These are phyloP conservation scores for Pteropus rufus DNA, from an alignment of 2,797 vertebrate species.

Conservation along the genomic window DNA sequence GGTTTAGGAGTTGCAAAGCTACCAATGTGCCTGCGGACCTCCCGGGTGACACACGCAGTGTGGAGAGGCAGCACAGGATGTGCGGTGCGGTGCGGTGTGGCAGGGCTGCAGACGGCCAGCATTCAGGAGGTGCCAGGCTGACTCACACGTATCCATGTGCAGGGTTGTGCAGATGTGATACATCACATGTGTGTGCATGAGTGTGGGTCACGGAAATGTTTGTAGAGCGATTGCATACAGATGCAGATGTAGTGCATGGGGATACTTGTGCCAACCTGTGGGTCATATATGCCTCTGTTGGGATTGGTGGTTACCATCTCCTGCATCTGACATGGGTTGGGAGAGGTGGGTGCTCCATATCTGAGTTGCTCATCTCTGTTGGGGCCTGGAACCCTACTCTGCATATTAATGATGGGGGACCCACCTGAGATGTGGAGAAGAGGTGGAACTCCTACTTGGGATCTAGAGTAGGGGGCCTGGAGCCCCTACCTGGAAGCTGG, in stretches of 20 bases:
- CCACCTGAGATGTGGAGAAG: conserved; percentile 44
- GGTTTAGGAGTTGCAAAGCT: conserved; percentile 68
- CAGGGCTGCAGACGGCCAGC: conserved; percentile 52
- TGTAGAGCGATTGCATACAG: background rate
- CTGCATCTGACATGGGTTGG: background rate
- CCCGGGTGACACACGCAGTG: conserved; percentile 29
- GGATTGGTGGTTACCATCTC: conserved; percentile 26
- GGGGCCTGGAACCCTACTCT: conserved; percentile 24
- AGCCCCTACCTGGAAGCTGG: background rate
- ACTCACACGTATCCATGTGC: conserved; percentile 66
- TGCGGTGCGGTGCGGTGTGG: background rate
- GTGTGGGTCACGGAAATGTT: conserved; percentile 5
- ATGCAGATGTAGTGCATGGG: background rate
- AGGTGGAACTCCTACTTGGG: background rate
- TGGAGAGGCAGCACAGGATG: background rate
- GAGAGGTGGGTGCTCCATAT: background rate
- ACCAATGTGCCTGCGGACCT: background rate
- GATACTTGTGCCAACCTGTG: conserved; percentile 70
- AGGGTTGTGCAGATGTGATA: conserved; percentile 39
- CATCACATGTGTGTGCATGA: conserved; percentile 21
- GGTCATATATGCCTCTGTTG: conserved; percentile 3
- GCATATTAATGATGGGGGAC: background rate
- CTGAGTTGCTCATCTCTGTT: conserved; percentile 20
- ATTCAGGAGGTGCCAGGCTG: conserved; percentile 63
- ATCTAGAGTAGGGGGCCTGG: background rate